phyloP scores from a whole-genome alignment of 1,140 invertebrate species.

The Temnothorax curvispinosus region DNA sequence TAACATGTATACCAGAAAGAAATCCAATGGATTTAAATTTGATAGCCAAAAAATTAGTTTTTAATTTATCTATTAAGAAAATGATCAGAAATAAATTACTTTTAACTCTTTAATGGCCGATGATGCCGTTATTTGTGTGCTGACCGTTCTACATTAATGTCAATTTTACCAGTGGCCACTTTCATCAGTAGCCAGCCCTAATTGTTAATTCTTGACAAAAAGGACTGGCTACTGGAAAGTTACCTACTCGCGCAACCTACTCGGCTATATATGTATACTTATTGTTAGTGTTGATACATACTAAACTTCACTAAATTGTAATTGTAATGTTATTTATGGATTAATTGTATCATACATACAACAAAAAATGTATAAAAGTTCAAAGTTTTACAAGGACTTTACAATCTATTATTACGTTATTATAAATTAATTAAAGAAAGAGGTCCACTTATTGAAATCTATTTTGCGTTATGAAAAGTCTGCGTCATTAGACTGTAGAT shows the following conservation, averaged over 20 bases:
- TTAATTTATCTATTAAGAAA: neutral
- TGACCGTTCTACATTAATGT: no score
- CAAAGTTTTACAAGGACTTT: neutral
- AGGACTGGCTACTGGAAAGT: no score
- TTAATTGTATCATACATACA: neutral
- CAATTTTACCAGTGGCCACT: no score
- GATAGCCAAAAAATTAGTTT: neutral
- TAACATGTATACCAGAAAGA: neutral
- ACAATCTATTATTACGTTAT: neutral
- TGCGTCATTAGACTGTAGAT: neutral
- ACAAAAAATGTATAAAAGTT: neutral
- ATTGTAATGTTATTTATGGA: neutral
- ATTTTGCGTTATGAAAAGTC: neutral
- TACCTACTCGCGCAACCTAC: no score
- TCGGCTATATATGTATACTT: no score
- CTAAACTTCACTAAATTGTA: neutral
- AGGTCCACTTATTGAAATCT: neutral
- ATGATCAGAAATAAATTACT: neutral
- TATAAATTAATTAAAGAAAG: neutral
- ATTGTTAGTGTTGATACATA: no score
- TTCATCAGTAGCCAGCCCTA: no score
- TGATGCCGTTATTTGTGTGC: no score
- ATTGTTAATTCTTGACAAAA: no score
- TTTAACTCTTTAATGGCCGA: neutral
- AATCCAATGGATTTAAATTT: neutral